These are phyloP conservation scores for Gorilla gorilla DNA, from an alignment of 2,113 vertebrate species.

Conservation along the genomic window DNA sequence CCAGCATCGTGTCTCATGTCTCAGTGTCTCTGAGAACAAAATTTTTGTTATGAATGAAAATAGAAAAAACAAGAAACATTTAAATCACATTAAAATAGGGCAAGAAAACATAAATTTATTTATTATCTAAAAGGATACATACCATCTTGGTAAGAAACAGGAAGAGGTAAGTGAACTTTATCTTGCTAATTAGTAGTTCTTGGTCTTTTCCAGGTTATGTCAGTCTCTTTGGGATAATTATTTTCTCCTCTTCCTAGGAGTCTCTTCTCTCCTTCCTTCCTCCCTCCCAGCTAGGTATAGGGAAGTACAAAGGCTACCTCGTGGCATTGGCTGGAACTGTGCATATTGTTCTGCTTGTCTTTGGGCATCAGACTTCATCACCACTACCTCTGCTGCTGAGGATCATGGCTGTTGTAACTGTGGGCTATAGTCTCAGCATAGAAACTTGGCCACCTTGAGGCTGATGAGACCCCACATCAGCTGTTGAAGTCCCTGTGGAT, in stretches of 20 bases:
- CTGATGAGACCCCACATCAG: not conserved
- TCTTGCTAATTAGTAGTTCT: not conserved
- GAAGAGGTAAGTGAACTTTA: not conserved
- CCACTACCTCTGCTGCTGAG: not conserved
- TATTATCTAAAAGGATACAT: not conserved
- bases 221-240: not conserved
- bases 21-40: not conserved
- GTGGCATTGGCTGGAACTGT: accelerated
- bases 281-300: not conserved
- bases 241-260: not conserved
- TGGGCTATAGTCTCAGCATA: not conserved
- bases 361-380: not conserved
- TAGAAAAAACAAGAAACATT: not conserved
- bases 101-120: not conserved
- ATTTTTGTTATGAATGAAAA: not conserved
- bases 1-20: not conserved
- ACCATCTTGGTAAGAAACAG: not conserved
- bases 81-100: not conserved
- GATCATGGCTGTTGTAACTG: not conserved
- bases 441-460: not conserved
- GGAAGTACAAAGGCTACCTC: not conserved
- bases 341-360: not conserved
- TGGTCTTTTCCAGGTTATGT: not conserved
- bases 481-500: not conserved
- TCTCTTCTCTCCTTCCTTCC: not conserved